phyloP scores from a whole-genome alignment of 30 jellyfish, hydroid and myxozoan species.

The Aurelia aurita region DNA sequence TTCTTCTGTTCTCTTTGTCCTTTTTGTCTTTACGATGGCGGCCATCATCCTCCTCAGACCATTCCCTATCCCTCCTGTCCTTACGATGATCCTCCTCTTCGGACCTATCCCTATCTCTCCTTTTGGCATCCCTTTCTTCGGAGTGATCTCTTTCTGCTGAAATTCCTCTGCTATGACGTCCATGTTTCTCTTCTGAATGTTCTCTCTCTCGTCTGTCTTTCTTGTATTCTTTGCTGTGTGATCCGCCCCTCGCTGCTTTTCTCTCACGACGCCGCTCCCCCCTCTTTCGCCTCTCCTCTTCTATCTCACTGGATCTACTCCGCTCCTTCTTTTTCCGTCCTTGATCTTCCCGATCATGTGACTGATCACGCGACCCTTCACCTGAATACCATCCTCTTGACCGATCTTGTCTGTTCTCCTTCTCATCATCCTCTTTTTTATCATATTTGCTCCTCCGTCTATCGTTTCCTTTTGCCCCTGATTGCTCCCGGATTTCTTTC shows the following conservation, averaged over 20 bases:
- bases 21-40: not conserved
- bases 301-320: slow-evolving; percentile 16
- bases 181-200: not conserved
- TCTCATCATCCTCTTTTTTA: slow-evolving; percentile 1
- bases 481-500: not conserved
- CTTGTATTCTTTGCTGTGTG: not conserved
- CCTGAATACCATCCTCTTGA: not conserved
- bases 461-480: not conserved
- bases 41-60: not conserved
- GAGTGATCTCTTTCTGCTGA: not conserved
- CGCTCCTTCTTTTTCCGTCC: not conserved
- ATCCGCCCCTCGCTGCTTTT: slow-evolving; percentile 3
- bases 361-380: not conserved
- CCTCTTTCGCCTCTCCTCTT: slow-evolving; percentile 15
- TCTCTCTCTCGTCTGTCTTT: slow-evolving; percentile 10
- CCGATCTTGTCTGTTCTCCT: not conserved
- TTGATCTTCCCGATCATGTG: not conserved
- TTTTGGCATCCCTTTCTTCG: not conserved
- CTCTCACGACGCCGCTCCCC: slow-evolving; percentile 4
- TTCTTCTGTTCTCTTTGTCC: slow-evolving; percentile 1
- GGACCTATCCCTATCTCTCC: not conserved
- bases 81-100: not conserved
- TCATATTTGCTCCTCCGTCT: slow-evolving; percentile 6
- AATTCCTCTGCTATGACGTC: not conserved
- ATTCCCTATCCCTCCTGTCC: slow-evolving; percentile 2